Evolutionary conservation across 2,888 invertebrate genomes (phyloP).

Genomic region (Zeuzera pyrina): DNA sequence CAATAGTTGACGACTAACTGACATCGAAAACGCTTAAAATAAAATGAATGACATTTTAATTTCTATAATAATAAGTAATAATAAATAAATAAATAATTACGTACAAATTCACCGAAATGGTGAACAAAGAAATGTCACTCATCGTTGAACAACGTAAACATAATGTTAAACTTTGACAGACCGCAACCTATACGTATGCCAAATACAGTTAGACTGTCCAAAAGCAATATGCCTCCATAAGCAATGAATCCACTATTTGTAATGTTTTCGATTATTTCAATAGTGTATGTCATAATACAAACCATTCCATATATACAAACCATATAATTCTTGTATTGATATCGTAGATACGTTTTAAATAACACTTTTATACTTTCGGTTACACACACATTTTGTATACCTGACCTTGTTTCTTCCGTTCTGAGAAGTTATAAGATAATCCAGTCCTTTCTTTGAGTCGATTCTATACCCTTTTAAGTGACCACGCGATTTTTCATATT

Average conservation of each 20-base stretch:
- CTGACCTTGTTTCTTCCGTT: too few relatives aligned
- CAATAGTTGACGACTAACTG: conserved; percentile 43
- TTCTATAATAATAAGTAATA: conserved; percentile 23
- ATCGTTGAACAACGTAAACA: conserved; percentile 29
- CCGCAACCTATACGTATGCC: conserved; percentile 42
- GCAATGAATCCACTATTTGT: conserved; percentile 17
- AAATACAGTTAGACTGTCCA: conserved; percentile 27
- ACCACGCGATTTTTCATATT: conserved; percentile 28
- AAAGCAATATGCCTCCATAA: conserved; percentile 25
- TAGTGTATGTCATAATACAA: conserved; percentile 19
- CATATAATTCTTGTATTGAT: too few relatives aligned
- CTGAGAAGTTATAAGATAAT: conserved; percentile 22
- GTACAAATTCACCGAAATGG: conserved; percentile 37
- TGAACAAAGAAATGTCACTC: conserved; percentile 32
- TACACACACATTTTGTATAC: too few relatives aligned
- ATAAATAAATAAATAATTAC: too few relatives aligned
- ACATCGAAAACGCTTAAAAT: conserved; percentile 32
- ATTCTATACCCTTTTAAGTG: conserved; percentile 31
- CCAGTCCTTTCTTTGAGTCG: conserved; percentile 27
- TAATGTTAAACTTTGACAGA: conserved; percentile 22
- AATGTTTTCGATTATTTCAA: conserved; percentile 19
- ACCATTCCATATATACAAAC: too few relatives aligned
- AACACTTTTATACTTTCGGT: too few relatives aligned
- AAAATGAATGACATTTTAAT: conserved; percentile 33
- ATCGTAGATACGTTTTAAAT: too few relatives aligned